phyloP scores from a whole-genome alignment of 2,797 vertebrate genomes.

The Notolabrus celidotus region DNA sequence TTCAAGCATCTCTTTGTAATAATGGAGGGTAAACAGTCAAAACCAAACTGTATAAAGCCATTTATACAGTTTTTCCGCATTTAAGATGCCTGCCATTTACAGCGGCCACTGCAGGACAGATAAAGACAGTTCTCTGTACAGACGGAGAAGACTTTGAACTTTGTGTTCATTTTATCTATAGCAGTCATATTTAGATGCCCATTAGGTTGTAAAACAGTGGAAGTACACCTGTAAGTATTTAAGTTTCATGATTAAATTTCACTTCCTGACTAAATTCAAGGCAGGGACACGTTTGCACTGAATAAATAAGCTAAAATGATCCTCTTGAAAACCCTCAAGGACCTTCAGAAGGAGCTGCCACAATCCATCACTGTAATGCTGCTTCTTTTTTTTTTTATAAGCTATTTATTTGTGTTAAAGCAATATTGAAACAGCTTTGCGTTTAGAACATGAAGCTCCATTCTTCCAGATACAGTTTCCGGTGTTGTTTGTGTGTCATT shows the following conservation, averaged over 20 bases:
- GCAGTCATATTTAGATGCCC: neutral
- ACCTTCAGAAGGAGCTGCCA: constrained; percentile 26
- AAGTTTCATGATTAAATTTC: neutral
- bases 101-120: neutral
- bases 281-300: neutral
- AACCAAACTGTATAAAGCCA: neutral
- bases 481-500: constrained; percentile 28
- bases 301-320: constrained; percentile 28
- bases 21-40: neutral
- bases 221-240: constrained; percentile 3
- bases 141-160: constrained; percentile 23
- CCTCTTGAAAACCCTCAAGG: constrained; percentile 28
- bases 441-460: neutral
- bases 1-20: neutral
- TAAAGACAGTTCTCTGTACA: constrained; percentile 2
- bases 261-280: neutral
- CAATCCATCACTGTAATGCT: constrained; percentile 36
- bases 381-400: constrained; percentile 4
- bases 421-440: neutral
- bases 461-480: neutral
- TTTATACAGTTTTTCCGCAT: neutral
- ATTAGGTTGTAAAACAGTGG: constrained; percentile 11
- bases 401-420: constrained; percentile 4
- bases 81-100: neutral
- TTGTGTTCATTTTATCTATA: constrained; percentile 14